These are phyloP conservation scores for Ormia ochracea DNA, from an alignment of 2,888 invertebrate species.

Conservation along the genomic window DNA sequence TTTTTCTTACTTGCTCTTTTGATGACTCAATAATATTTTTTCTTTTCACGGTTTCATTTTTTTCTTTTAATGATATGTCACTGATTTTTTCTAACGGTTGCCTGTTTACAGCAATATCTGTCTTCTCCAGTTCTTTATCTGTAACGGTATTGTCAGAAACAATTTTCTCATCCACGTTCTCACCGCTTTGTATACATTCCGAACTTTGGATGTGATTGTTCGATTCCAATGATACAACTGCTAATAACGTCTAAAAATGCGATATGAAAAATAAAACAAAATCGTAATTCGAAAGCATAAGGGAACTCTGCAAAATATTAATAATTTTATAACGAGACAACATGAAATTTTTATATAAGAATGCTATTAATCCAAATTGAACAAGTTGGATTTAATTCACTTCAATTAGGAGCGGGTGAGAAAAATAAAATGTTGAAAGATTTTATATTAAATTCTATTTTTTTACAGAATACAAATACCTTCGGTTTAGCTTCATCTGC, in stretches of 20 bases:
- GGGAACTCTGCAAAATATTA: no score
- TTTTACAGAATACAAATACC: neutral
- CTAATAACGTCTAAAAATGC: conserved; percentile 48
- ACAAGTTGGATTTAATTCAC: no score
- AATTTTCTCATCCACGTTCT: conserved; percentile 65
- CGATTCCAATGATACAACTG: conserved; percentile 68
- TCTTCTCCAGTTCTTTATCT: neutral
- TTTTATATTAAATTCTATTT: neutral
- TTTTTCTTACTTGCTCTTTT: conserved; percentile 1
- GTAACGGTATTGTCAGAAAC: conserved; percentile 48
- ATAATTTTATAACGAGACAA: no score
- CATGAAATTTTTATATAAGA: no score
- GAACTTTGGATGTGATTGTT: conserved; percentile 70
- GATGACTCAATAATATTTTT: neutral
- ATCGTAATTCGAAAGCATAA: neutral
- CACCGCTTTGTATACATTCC: conserved; percentile 72
- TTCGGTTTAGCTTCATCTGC: conserved; percentile 34
- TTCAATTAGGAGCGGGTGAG: no score
- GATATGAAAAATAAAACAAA: no score
- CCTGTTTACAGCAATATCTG: neutral
- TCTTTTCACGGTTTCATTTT: neutral
- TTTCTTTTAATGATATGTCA: conserved; percentile 32
- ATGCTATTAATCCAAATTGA: no score
- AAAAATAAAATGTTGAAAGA: neutral
- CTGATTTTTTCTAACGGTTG: neutral